Percentiles rank a stretch among this genome's conserved stretches.
phyloP scores from a whole-genome alignment of 1,140 invertebrate genomes.

The Gonatopus flavifemur region DNA sequence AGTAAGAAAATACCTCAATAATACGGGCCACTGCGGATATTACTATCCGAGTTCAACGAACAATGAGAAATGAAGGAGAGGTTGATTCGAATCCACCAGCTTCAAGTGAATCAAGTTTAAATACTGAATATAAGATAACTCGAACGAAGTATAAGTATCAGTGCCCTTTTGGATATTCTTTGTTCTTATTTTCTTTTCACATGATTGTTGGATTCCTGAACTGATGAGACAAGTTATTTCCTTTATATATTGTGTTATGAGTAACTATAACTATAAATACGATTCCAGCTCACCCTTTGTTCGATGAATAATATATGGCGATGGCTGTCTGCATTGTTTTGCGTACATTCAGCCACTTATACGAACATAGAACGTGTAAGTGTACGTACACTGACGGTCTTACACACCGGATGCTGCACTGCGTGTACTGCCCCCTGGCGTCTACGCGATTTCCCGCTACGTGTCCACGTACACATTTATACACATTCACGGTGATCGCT shows the following conservation, averaged over 20 bases:
- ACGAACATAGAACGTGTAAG: constrained; percentile 1
- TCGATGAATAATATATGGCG: constrained; percentile 46
- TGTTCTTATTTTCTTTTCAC: no score
- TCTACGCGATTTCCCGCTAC: constrained; percentile 43
- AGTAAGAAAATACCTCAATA: no score
- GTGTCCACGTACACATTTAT: constrained; percentile 28
- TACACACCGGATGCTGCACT: constrained; percentile 42
- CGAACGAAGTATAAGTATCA: no score
- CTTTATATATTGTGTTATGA: constrained; percentile 26
- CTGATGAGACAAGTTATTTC: constrained; percentile 36
- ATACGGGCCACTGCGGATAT: no score
- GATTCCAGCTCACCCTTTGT: constrained; percentile 24
- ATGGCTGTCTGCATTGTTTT: constrained; percentile 42
- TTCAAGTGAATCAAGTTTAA: no score
- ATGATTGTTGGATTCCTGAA: constrained; percentile 10
- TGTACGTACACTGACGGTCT: not conserved
- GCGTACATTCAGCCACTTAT: constrained; percentile 21
- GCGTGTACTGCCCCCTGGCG: constrained; percentile 26
- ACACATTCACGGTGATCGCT: no score
- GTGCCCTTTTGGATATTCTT: no score
- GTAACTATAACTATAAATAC: no score
- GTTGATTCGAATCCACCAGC: no score
- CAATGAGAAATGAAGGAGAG: no score
- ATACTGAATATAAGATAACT: no score
- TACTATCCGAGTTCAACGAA: no score